phyloP scores from a whole-genome alignment of 2,113 vertebrate species.

The Trichechus manatus region DNA sequence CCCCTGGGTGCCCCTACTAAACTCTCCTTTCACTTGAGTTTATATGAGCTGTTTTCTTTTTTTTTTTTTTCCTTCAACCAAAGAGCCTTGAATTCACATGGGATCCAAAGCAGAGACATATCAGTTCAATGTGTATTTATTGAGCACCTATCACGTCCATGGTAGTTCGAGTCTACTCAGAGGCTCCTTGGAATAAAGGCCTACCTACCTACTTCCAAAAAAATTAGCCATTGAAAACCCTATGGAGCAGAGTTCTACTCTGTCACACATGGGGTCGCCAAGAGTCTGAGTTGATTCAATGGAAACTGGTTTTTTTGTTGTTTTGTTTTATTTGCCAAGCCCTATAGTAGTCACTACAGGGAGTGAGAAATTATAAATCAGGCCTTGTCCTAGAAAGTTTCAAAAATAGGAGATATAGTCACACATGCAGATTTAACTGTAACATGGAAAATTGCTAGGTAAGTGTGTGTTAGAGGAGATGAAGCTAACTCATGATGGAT shows the following conservation, averaged over 20 bases:
- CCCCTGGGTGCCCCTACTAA: rapidly evolving
- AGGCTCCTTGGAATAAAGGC: no score
- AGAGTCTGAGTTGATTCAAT: no score
- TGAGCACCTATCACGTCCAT: neutral
- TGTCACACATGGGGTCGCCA: no score
- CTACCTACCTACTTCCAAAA: no score
- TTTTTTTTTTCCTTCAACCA: neutral
- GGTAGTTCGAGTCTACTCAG: no score
- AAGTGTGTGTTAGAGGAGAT: neutral
- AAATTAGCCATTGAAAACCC: no score
- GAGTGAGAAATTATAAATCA: neutral
- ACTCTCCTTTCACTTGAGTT: neutral
- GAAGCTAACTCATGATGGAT: neutral
- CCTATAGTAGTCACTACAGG: neutral
- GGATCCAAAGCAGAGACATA: neutral
- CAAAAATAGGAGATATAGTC: neutral
- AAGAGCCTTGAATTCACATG: neutral
- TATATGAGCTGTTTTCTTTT: neutral
- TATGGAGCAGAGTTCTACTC: no score
- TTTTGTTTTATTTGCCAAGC: neutral
- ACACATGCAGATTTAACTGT: neutral
- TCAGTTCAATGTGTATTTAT: neutral
- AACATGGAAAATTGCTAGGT: neutral
- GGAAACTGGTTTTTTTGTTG: no score
- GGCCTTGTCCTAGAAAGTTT: neutral